Conservation (phyloP, 1,140 invertebrate genomes). For the Euura saliciscinereae region DNA sequence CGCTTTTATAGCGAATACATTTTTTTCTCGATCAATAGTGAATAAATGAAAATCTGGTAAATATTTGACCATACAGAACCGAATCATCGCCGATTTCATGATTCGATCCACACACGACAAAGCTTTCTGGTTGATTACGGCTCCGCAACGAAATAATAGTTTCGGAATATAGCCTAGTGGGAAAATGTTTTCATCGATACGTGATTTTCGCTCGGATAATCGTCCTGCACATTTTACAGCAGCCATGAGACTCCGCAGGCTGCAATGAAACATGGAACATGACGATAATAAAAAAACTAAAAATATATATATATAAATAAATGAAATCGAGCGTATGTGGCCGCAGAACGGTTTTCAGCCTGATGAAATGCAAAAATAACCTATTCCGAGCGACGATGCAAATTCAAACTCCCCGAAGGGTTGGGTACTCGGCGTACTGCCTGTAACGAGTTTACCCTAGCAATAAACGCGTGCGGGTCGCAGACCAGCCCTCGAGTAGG, state of each 20-base stretch:
- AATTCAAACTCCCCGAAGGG: slow-evolving; percentile 4
- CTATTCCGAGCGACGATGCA: slow-evolving; percentile 1
- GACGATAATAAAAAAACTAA: background rate
- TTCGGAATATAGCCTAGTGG: background rate
- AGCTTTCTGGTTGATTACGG: too few relatives aligned
- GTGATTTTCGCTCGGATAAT: too few relatives aligned
- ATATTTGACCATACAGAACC: too few relatives aligned
- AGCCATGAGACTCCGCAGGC: background rate
- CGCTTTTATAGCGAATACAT: too few relatives aligned
- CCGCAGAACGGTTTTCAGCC: background rate
- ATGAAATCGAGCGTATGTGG: background rate
- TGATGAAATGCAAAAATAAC: slow-evolving; percentile 6
- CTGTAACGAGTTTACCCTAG: slow-evolving; percentile 7
- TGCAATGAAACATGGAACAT: background rate
- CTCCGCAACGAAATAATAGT: too few relatives aligned
- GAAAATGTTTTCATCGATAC: background rate
- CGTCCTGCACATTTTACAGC: too few relatives aligned
- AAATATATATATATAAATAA: background rate
- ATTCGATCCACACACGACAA: too few relatives aligned
- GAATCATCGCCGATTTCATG: too few relatives aligned
- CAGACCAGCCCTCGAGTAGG: background rate
- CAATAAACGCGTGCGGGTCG: slow-evolving; percentile 2
- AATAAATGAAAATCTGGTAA: too few relatives aligned
- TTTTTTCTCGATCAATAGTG: too few relatives aligned
- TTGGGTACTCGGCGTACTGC: background rate